Base-by-base conservation (phyloP, 2,113 vertebrate species). In the Sinocyclocheilus anophthalmus region DNA sequence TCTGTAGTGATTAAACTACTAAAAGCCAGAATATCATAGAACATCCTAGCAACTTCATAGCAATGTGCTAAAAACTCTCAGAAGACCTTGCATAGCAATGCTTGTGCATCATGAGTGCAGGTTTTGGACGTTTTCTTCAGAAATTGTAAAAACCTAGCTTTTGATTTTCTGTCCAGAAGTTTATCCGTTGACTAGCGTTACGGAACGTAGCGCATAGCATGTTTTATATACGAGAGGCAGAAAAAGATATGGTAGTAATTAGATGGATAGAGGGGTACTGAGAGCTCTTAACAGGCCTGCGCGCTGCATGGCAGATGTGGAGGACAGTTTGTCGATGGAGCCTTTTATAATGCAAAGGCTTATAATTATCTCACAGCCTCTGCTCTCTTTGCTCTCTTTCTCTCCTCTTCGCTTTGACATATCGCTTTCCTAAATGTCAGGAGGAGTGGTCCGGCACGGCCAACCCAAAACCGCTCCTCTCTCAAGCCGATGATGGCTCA, bases 371-470 rank as follows among this genome's bases (percentile, higher is more conserved):
- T 96, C 91, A 90, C 94, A 93, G 94, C 95, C 92, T 94, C 94
- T 95, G 30, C 93, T 88, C 84, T 59, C 69, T 82, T 70, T 48
- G 18, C 78, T 63, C 78, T 45, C 76, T 55, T 77, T 77, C 48
- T 77, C 48, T 59, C 81, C 63, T 30, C 94, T 94, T 94, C 93
- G 92, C 94, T 92, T 96, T 97, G 96, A 95, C 80, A 90, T 95
- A 96, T 94, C 94, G 92, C 94, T 96, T 95, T 94, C 94, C 96
- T 96, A 97, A 99, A 98, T 98, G 97, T 96, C 96, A 97, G 93
- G 94, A 92, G 90, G 85, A 92, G 92, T 93, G 92, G 93, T 93
- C 72, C 92, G 89, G 92, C 91, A 90, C 83, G 87, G 91, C 94
- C 91, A 75, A 72, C 65, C 86, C 89, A 87, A 90, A 90, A 87